Evolutionary conservation across 92 coral and sea anemone species (phyloP).

Genomic region (Umimayanthus chanpuru): DNA sequence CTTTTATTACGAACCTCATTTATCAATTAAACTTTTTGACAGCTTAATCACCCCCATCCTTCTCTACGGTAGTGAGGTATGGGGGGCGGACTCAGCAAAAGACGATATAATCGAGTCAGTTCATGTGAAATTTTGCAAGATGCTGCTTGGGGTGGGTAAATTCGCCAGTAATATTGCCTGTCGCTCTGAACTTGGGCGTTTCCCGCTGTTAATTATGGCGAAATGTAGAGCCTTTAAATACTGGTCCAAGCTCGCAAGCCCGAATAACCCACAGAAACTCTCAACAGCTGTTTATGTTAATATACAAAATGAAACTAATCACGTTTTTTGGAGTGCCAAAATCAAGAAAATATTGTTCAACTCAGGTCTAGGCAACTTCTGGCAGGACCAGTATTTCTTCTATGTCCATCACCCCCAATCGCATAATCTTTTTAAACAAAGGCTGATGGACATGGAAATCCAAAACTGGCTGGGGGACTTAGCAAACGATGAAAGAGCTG

Average conservation of each 20-base stretch:
- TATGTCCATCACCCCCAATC: too few relatives aligned
- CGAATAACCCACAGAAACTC: not conserved
- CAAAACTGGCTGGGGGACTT: not conserved
- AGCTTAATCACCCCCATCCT: constrained; percentile 27
- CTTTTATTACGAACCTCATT: not conserved
- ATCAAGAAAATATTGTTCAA: not conserved
- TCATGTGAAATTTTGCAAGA: constrained; percentile 30
- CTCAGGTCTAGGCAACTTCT: not conserved
- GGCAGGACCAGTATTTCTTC: too few relatives aligned
- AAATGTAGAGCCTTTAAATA: not conserved
- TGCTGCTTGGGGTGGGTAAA: constrained; percentile 14
- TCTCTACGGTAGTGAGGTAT: constrained; percentile 20
- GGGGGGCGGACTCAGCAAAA: constrained; percentile 36
- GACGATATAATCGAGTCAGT: constrained; percentile 9
- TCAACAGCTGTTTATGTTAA: not conserved
- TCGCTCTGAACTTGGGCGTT: constrained; percentile 28
- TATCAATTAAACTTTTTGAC: constrained; percentile 23
- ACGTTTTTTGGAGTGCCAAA: not conserved
- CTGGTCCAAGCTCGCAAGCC: constrained; percentile 1
- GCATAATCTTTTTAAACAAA: not conserved
- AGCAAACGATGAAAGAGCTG: not conserved
- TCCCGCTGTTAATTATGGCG: constrained; percentile 13
- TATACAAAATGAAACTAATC: not conserved
- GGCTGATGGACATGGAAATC: not conserved
- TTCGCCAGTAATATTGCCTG: not conserved